Evolutionary conservation across 2,797 vertebrate species (phyloP).

Genomic region (Adelosebastes latens): DNA sequence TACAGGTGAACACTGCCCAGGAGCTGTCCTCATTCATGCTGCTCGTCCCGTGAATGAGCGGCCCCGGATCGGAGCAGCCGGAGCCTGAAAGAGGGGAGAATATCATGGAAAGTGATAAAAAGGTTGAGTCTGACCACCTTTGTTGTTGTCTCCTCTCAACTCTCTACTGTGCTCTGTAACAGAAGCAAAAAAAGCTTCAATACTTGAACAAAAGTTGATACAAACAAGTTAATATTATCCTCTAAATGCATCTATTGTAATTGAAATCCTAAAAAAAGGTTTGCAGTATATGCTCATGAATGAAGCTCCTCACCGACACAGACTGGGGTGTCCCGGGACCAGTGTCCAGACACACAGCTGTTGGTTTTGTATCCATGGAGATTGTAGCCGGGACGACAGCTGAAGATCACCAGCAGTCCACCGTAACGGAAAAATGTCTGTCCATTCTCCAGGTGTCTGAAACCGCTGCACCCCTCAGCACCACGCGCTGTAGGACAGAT

Average conservation of each 20-base stretch:
- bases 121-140: not conserved
- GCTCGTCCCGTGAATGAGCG: conserved; percentile 63
- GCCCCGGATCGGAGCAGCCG: conserved; percentile 65
- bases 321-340: conserved; percentile 75
- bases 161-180: not conserved
- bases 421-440: conserved; percentile 80
- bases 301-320: conserved; percentile 75
- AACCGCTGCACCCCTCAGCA: conserved; percentile 54
- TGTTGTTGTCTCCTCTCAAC: not conserved
- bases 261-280: not conserved
- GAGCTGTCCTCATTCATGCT: conserved; percentile 66
- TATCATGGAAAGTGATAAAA: not conserved
- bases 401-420: conserved; percentile 78
- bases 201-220: not conserved
- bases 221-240: not conserved
- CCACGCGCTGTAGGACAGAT: conserved; percentile 46
- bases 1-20: conserved; percentile 72
- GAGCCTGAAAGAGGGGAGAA: conserved; percentile 50
- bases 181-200: not conserved
- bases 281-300: not conserved
- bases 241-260: not conserved
- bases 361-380: conserved; percentile 78
- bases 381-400: conserved; percentile 76
- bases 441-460: conserved; percentile 78
- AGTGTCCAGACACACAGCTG: conserved; percentile 80